Evolutionary conservation across 2,113 vertebrate genomes (phyloP), one percentile per base, ranked within the genome.

Genomic region (Coreoperca whiteheadi): DNA sequence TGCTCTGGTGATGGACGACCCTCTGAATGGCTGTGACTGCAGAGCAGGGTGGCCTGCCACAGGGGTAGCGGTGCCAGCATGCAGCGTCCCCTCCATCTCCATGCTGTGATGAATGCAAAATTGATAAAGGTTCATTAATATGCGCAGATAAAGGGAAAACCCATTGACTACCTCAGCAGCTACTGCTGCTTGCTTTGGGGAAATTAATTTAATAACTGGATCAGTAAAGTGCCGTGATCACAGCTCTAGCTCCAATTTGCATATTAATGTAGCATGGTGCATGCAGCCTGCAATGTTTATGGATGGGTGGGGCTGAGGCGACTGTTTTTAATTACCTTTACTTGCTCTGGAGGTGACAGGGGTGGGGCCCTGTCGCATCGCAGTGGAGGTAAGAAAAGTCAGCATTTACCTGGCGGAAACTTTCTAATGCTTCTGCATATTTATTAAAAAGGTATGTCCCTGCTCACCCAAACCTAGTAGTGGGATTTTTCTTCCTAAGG

Each of bases 171-270:
- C 90, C 91, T 92, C 90, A 94, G 93, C 94, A 92, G 87, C 90
- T 89, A 87, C 82, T 72, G 87, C 77, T 6, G 83, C 88, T 92
- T 92, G 91, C 94, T 93, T 93, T 87, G 81, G 74, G 81, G 77
- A 92, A 94, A 94, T 95, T 92, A 89, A 94, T 94, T 94, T 95
- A 94, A 94, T 95, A 94, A 95, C 85, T 86, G 89, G 89, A 94
- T 92, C 84, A 90, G 91, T 87, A 92, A 90, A 92, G 89, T 67
- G 28, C 66, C 7, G 83, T 84, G 92, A 94, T 94, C 84, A 67
- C 91, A 83, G 83, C 89, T 80, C 81, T 81, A 48, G 76, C 87
- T 83, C 51, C 90, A 91, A 94, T 96, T 95, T 94, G 89, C 95
- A 95, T 95, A 93, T 93, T 95, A 95, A 95, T 95, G 92, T 87